These are phyloP conservation scores for Burhinus oedicnemus DNA, from an alignment of 2,113 vertebrate genomes.

Conservation along the genomic window DNA sequence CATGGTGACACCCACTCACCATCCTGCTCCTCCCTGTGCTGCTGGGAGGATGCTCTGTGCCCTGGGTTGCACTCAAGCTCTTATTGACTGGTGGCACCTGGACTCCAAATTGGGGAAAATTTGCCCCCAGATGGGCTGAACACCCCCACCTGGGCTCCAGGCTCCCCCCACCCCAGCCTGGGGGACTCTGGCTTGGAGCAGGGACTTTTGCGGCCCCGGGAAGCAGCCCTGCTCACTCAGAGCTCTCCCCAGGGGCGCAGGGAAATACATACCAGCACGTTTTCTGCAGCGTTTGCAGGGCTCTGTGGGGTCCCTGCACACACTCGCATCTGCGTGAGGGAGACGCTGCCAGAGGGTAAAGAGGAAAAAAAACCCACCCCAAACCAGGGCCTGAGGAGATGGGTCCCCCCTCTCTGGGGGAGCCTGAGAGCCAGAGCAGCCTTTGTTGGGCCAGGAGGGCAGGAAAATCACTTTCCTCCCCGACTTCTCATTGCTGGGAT, in stretches of 20 bases:
- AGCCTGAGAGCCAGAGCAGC: neutral
- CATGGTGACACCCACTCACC: neutral
- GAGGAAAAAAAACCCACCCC: neutral
- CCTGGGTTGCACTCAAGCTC: neutral
- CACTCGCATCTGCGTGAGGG: neutral
- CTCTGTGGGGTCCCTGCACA: neutral
- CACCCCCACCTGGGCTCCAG: neutral
- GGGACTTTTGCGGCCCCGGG: neutral
- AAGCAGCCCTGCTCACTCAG: neutral
- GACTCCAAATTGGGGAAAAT: neutral
- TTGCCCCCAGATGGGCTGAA: neutral
- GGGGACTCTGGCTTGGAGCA: neutral
- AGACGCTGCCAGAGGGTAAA: neutral
- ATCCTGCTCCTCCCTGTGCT: accelerated
- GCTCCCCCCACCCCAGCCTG: neutral
- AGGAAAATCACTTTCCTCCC: neutral
- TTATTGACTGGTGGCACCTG: neutral
- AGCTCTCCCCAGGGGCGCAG: neutral
- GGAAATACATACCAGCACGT: neutral
- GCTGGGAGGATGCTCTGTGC: neutral
- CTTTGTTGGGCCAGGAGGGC: neutral
- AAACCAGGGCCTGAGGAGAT: neutral
- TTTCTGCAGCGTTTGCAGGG: neutral
- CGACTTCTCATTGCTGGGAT: neutral
- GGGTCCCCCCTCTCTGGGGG: neutral